These are phyloP conservation scores for Acronicta leporina DNA, from an alignment of 2,888 invertebrate genomes.

Conservation along the genomic window DNA sequence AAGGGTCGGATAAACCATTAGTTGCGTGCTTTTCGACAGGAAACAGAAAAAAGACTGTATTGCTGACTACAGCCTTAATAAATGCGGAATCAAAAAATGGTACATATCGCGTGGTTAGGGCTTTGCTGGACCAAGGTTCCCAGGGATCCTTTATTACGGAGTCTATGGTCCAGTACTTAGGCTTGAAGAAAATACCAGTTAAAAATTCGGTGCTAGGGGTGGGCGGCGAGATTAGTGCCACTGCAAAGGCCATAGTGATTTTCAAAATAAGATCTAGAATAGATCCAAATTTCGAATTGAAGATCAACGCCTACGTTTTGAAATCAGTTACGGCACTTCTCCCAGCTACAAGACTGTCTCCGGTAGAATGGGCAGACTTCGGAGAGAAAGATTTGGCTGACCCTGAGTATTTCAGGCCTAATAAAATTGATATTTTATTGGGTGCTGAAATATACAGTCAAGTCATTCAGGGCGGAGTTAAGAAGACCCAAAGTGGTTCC, in stretches of 20 bases:
- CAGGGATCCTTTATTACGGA: constrained; percentile 52
- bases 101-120: constrained; percentile 19
- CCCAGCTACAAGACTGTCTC: constrained; percentile 1
- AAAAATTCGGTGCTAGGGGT: constrained; percentile 27
- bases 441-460: no score
- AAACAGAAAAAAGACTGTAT: constrained; percentile 3
- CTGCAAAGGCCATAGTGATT: not conserved
- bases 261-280: constrained; percentile 5
- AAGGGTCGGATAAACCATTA: not conserved
- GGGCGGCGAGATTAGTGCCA: constrained; percentile 28
- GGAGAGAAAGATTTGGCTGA: no score
- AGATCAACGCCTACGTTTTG: constrained; percentile 13
- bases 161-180: constrained; percentile 7
- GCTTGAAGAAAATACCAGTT: constrained; percentile 1
- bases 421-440: no score
- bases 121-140: constrained; percentile 53
- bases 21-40: constrained; percentile 3
- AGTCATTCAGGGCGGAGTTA: no score
- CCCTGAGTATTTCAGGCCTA: no score
- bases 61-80: constrained; percentile 15
- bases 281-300: constrained; percentile 1
- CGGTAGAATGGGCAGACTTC: constrained; percentile 11
- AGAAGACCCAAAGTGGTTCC: no score
- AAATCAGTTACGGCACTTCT: constrained; percentile 13
- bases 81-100: constrained; percentile 34